phyloP scores from a whole-genome alignment of 2,888 invertebrate species.

The Dimorphilus gyrociliatus region DNA sequence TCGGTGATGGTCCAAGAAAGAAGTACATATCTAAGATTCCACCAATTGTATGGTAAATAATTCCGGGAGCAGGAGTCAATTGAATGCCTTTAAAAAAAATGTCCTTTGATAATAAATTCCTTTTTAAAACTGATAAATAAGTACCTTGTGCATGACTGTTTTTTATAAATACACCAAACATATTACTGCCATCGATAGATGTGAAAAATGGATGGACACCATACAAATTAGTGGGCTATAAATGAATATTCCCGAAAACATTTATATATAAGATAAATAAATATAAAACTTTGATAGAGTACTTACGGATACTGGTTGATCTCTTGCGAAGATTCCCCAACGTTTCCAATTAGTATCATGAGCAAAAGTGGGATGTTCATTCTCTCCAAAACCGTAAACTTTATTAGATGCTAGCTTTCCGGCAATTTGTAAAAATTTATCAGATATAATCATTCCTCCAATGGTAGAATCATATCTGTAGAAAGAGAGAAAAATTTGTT shows the following conservation, averaged over 20 bases:
- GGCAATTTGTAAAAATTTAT: slow-evolving; percentile 56
- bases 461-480: slow-evolving; percentile 50
- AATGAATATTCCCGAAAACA: background rate
- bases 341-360: slow-evolving; percentile 1
- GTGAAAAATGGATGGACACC: slow-evolving; percentile 65
- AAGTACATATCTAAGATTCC: slow-evolving; percentile 59
- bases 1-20: slow-evolving; percentile 53
- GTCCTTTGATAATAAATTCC: too few relatives aligned
- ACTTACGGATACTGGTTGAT: background rate
- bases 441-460: slow-evolving; percentile 53
- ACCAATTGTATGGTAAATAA: slow-evolving; percentile 57
- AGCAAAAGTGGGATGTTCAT: slow-evolving; percentile 1
- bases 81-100: background rate
- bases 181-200: too few relatives aligned
- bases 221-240: slow-evolving; percentile 46
- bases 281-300: background rate
- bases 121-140: too few relatives aligned
- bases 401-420: slow-evolving; percentile 45
- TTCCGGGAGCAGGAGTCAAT: slow-evolving; percentile 51
- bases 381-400: slow-evolving; percentile 49
- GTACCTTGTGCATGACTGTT: too few relatives aligned
- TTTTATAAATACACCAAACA: too few relatives aligned
- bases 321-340: background rate
- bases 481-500: background rate
- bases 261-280: too few relatives aligned